A percentile compares a stretch with the other conserved stretches of the same genome.
Evolutionary conservation across 2,797 vertebrate genomes (phyloP).

Genomic region (Cynopterus sphinx): DNA sequence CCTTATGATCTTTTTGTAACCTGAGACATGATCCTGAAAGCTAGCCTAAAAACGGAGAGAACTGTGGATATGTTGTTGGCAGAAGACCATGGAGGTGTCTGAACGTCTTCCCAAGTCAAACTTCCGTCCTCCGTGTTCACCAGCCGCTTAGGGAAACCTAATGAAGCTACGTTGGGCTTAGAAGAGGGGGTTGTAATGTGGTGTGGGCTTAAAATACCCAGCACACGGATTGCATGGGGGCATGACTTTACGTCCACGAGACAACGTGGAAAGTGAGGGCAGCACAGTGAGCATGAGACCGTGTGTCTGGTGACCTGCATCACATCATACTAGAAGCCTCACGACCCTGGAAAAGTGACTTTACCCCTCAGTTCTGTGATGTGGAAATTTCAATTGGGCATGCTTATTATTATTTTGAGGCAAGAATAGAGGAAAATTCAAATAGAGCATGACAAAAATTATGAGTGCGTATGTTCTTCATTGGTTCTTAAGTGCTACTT

Average conservation of each 20-base stretch:
- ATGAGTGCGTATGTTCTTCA: neutral
- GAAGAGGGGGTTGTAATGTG: too few relatives aligned
- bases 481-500: rapidly evolving
- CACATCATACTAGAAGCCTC: neutral
- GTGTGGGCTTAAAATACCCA: neutral
- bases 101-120: neutral
- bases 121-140: neutral
- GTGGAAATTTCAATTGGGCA: too few relatives aligned
- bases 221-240: neutral
- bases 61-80: too few relatives aligned
- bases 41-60: too few relatives aligned
- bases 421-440: neutral
- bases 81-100: neutral
- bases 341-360: neutral
- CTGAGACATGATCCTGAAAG: neutral
- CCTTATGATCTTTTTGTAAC: neutral
- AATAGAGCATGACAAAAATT: neutral
- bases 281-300: neutral
- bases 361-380: neutral
- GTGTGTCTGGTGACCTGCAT: neutral
- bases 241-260: too few relatives aligned
- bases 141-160: neutral
- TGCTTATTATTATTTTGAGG: neutral
- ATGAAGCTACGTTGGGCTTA: neutral
- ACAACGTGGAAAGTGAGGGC: neutral